These are phyloP conservation scores for Sebastes minor DNA, from an alignment of 2,797 vertebrate genomes.

Conservation along the genomic window DNA sequence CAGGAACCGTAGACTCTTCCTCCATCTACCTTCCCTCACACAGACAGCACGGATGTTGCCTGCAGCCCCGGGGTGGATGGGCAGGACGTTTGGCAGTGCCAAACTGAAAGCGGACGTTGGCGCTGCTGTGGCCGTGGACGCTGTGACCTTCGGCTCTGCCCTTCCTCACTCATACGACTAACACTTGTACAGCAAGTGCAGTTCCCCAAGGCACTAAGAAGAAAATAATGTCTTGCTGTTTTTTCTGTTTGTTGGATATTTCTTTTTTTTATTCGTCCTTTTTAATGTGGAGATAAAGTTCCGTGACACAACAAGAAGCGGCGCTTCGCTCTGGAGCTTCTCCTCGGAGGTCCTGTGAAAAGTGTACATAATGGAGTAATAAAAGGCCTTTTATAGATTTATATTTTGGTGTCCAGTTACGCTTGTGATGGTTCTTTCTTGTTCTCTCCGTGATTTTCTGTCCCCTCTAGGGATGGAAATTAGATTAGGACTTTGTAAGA, in stretches of 20 bases:
- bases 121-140: slow-evolving; percentile 47
- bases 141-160: slow-evolving; percentile 55
- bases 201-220: slow-evolving; percentile 78
- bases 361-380: slow-evolving; percentile 94
- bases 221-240: slow-evolving; percentile 75
- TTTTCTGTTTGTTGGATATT: slow-evolving; percentile 76
- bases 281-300: slow-evolving; percentile 78
- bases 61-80: slow-evolving; percentile 61
- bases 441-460: slow-evolving; percentile 89
- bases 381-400: slow-evolving; percentile 90
- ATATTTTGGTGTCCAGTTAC: slow-evolving; percentile 88
- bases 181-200: slow-evolving; percentile 73
- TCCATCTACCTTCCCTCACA: slow-evolving; percentile 73
- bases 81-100: slow-evolving; percentile 69
- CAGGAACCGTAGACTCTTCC: slow-evolving; percentile 65
- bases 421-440: slow-evolving; percentile 88
- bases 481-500: slow-evolving; percentile 85
- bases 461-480: slow-evolving; percentile 85
- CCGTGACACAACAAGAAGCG: slow-evolving; percentile 80
- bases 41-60: slow-evolving; percentile 78
- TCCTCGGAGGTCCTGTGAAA: slow-evolving; percentile 91
- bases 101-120: slow-evolving; percentile 57
- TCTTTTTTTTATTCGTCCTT: slow-evolving; percentile 64
- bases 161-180: slow-evolving; percentile 63
- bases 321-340: slow-evolving; percentile 83